Conservation (phyloP, 2,888 invertebrate genomes). For the Syritta pipiens region DNA sequence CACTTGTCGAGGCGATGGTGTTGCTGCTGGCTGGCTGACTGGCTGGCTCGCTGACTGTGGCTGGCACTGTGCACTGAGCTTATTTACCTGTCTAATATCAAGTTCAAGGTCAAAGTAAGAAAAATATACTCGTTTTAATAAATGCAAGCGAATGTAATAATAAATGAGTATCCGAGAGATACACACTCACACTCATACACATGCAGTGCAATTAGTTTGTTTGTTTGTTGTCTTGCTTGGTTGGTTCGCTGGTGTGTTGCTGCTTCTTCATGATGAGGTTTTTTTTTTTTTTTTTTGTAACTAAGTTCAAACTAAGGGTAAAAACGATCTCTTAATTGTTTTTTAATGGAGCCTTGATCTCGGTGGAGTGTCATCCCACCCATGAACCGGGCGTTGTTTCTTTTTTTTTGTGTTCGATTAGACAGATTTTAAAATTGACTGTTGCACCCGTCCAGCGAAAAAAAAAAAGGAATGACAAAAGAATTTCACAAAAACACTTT, state of each 20-base stretch:
- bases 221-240: slow-evolving; percentile 25
- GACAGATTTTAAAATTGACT: not conserved
- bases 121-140: slow-evolving; percentile 68
- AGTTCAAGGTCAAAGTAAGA: slow-evolving; percentile 74
- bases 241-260: slow-evolving; percentile 29
- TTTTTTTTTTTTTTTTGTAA: slow-evolving; percentile 14
- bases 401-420: no score
- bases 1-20: no score
- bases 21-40: no score
- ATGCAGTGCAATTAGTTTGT: slow-evolving; percentile 37
- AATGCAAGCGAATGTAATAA: slow-evolving; percentile 67
- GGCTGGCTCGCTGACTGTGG: not conserved
- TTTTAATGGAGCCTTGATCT: slow-evolving; percentile 30
- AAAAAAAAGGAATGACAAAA: slow-evolving; percentile 14
- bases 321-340: slow-evolving; percentile 34
- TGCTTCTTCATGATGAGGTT: not conserved
- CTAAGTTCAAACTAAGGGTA: slow-evolving; percentile 6
- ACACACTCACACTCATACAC: slow-evolving; percentile 7
- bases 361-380: not conserved
- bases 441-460: no score
- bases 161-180: slow-evolving; percentile 31
- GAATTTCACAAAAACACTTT: slow-evolving; percentile 20
- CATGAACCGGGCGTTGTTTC: no score
- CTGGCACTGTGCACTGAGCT: slow-evolving; percentile 45
- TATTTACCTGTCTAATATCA: slow-evolving; percentile 75